These are phyloP conservation scores for Drosophila meridionalis DNA, from an alignment of 2,888 invertebrate genomes.

Conservation along the genomic window DNA sequence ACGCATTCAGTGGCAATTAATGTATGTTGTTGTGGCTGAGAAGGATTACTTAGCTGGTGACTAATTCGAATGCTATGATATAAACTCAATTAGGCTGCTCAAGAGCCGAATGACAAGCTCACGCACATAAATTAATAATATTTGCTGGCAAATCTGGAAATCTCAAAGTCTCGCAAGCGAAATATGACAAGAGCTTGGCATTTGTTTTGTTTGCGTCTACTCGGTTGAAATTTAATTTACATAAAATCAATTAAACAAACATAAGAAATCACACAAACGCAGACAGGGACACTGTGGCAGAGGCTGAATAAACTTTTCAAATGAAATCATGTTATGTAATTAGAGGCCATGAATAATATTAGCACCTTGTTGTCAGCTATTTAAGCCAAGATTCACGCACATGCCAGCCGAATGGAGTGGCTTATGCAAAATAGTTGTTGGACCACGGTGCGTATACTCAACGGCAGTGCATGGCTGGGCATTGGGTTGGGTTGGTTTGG, in stretches of 20 bases:
- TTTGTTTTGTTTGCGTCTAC: constrained; percentile 34
- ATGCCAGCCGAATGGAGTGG: constrained; percentile 52
- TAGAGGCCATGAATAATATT: constrained; percentile 82
- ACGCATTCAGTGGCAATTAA: constrained; percentile 50
- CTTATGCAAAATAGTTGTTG: constrained; percentile 74
- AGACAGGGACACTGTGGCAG: constrained; percentile 6
- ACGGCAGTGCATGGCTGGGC: neutral
- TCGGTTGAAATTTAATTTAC: constrained; percentile 65
- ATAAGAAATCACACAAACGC: constrained; percentile 36
- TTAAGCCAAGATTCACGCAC: constrained; percentile 53
- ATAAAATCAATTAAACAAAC: constrained; percentile 77
- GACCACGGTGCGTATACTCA: constrained; percentile 66
- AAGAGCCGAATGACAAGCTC: constrained; percentile 43
- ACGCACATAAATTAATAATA: constrained; percentile 59
- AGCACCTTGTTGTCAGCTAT: constrained; percentile 74
- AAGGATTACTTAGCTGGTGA: neutral
- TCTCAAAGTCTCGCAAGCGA: constrained; percentile 22
- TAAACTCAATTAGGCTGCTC: constrained; percentile 46
- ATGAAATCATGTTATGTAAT: constrained; percentile 80
- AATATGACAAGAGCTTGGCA: constrained; percentile 26
- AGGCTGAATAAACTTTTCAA: constrained; percentile 51
- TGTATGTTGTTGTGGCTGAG: neutral
- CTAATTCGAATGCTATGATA: constrained; percentile 12
- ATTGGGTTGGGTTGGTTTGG: neutral
- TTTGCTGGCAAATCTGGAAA: constrained; percentile 12